Base-by-base conservation (phyloP, 1,140 invertebrate genomes). In the Drosophila mayri region DNA sequence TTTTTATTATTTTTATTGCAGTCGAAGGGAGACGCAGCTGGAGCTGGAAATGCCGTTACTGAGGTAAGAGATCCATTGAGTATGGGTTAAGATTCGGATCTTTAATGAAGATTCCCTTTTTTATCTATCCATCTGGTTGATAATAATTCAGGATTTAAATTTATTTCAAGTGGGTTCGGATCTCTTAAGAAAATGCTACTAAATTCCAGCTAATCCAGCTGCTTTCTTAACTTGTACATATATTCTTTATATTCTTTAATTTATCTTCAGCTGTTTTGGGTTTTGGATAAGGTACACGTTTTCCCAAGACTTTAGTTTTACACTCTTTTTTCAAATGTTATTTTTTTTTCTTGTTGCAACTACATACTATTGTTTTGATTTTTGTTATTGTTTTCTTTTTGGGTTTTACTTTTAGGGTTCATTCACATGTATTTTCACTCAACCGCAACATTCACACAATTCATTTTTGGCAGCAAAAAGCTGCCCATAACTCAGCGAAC, bases 361-460 rank as follows among this genome's bases (percentile, higher is more conserved):
- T 16, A 37, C n/a, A n/a, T n/a, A n/a, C 46, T 46, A 62, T 73
- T 32, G 41, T 74, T 75, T 55, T 52, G 47, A 52, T 70, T 49
- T 38, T 25, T 30, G 28, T n/a, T 35, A 44, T 1, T 46, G 38
- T 40, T 57, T 43, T 64, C 32, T n/a, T 41, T 63, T 63, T 40
- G n/a, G 32, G 18, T 59, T 52, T 55, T 35, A 10, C 49, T 49
- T 68, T 65, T 59, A 61, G 65, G 78, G 74, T 85, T 86, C 82
- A 47, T 86, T 85, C 82, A 86, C 82, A 81, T 52, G 78, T 50
- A 60, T 61, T 86, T 86, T 78, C 82, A 78, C 82, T 71, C 78
- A 86, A 85, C 73, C 81, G 67, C 77, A 67, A 74, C 67, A 81
- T 81, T 85, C 77, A 80, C 81, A 85, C 74, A 54, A 68, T 85